Conservation (phyloP, 2,888 invertebrate genomes). For the Panzeria rudis region DNA sequence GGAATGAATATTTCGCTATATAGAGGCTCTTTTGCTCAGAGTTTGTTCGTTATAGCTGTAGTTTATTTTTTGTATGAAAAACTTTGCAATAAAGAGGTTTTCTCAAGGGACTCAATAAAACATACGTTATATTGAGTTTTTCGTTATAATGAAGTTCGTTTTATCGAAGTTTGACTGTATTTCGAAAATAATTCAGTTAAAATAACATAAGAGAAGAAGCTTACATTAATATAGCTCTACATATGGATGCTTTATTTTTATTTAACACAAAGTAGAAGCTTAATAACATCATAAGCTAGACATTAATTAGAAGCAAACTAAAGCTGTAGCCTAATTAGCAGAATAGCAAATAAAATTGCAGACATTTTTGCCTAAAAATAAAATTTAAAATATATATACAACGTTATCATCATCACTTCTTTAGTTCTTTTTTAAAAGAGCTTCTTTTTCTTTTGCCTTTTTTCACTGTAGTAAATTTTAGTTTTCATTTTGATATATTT, state of each 20-base stretch:
- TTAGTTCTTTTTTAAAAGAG: too few species aligned
- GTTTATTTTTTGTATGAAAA: too few species aligned
- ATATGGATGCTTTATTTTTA: neutral
- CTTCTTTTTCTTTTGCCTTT: neutral
- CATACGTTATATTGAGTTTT: too few species aligned
- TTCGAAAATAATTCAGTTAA: neutral
- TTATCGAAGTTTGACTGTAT: too few species aligned
- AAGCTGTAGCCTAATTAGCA: slow-evolving; percentile 15
- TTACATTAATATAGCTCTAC: neutral
- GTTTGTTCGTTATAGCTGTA: too few species aligned
- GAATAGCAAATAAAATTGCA: neutral
- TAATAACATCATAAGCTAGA: slow-evolving; percentile 21
- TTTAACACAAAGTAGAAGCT: slow-evolving; percentile 2
- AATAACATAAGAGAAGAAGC: neutral
- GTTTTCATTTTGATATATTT: neutral
- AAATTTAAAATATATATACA: slow-evolving; percentile 2
- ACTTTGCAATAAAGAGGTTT: too few species aligned
- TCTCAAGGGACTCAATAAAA: too few species aligned
- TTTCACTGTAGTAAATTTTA: neutral
- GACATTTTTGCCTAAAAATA: slow-evolving; percentile 12
- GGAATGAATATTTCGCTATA: too few species aligned
- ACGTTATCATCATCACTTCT: too few species aligned
- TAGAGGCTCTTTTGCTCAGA: too few species aligned
- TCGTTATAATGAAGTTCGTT: too few species aligned
- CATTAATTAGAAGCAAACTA: slow-evolving; percentile 14